Percentiles rank a stretch among this genome's conserved stretches.
Evolutionary conservation across 2,113 vertebrate species (phyloP).

Genomic region (Ariopsis seemanni): DNA sequence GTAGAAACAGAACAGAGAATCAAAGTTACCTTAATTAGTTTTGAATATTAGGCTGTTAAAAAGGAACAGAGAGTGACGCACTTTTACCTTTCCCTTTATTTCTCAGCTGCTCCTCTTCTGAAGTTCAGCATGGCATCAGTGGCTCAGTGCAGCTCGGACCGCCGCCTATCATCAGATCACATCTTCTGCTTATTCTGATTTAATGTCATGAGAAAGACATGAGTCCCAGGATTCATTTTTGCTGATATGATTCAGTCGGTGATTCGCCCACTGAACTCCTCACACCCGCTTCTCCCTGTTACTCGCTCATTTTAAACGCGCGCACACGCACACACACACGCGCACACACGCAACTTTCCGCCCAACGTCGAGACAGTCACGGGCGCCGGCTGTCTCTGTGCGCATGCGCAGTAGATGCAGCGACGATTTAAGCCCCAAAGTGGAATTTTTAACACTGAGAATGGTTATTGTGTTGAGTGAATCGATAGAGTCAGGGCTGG

Average conservation of each 20-base stretch:
- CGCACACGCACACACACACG: not conserved
- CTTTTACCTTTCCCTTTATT: slow-evolving; percentile 47
- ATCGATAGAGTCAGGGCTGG: not conserved
- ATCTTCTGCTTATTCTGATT: slow-evolving; percentile 18
- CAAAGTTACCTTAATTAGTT: not conserved
- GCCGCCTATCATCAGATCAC: not conserved
- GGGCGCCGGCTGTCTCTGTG: not conserved
- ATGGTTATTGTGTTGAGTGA: not conserved
- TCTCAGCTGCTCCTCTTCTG: slow-evolving; percentile 34
- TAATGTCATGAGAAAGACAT: slow-evolving; percentile 1
- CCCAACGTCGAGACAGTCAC: not conserved
- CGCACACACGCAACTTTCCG: not conserved
- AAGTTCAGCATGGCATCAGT: slow-evolving; percentile 38
- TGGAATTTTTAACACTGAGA: not conserved
- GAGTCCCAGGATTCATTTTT: slow-evolving; percentile 33
- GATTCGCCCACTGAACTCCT: slow-evolving; percentile 42
- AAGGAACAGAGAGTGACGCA: not conserved
- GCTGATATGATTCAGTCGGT: slow-evolving; percentile 31
- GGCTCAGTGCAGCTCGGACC: slow-evolving; percentile 22
- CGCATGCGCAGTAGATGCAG: not conserved
- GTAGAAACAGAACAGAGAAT: not conserved
- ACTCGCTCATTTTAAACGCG: slow-evolving; percentile 36
- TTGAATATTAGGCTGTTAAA: not conserved
- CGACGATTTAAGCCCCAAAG: not conserved
- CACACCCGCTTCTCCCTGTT: slow-evolving; percentile 36